Evolutionary conservation across 2,113 vertebrate genomes (phyloP), one percentile per base, ranked within the genome.

Genomic region (Pterocles orientalis): DNA sequence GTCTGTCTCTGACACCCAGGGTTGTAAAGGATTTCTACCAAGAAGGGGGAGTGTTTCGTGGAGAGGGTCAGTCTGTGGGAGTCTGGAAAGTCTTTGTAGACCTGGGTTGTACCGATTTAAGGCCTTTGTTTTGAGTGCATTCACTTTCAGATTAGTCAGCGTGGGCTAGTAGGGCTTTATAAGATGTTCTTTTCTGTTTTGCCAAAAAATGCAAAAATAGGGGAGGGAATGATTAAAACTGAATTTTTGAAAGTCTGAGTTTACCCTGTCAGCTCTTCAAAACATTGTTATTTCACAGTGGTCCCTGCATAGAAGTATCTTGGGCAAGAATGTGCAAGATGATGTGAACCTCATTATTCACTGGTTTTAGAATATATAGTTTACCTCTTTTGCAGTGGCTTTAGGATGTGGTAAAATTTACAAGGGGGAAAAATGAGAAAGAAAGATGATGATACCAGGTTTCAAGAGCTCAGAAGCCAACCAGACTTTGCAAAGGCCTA

Each of bases 381-480:
- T 95, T 94, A 39, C 39, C 54, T 96, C 51, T 95, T 96, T 88
- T 95, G 88, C 13, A 6, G 60, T 97, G 88, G 70, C 95, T 93
- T 98, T 95, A 97, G 92, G 89, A 77, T 94, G 73, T 72, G 95
- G 82, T 97, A 97, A 97, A 86, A 94, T 95, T 97, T 96, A 88
- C 43, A 95, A 94, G 73, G 36, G 51, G 62, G 33, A 45, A 75
- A 61, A 73, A 79, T 45, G 41, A 96, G 86, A 96, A 96, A 94
- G 86, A 81, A 92, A 50, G 73, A 51, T 72, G 88, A 72, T 71
- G 68, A 75, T 39, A 57, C 64, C 9, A 29, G 43, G 68, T 97
- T 97, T 97, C 96, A 97, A 97, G 93, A 97, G 88, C 94, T 97
- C 19, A 5, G 76, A 97, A 98, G 81, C 95, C 95, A 97, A 91